Evolutionary conservation across 1,140 invertebrate species (phyloP).

Genomic region (Drosophila funebris): DNA sequence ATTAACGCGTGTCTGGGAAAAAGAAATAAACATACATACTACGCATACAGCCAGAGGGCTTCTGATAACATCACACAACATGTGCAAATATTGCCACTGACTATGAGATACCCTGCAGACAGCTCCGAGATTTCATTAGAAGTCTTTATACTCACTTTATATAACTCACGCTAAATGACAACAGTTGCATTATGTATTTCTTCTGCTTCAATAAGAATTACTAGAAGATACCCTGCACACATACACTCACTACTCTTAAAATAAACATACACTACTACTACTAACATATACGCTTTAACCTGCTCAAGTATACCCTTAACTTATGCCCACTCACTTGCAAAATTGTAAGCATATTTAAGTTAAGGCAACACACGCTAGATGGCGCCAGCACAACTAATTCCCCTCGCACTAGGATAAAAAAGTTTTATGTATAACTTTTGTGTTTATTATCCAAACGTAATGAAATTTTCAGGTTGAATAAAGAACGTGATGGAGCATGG

Average conservation of each 20-base stretch:
- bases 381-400: not conserved
- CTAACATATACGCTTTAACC: not conserved
- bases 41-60: conserved; percentile 52
- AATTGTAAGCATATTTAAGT: not conserved
- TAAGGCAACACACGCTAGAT: not conserved
- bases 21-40: conserved; percentile 54
- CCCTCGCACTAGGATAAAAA: not conserved
- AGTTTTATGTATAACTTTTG: not conserved
- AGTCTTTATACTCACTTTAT: not conserved
- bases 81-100: not conserved
- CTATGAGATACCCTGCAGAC: not conserved
- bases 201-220: too few species aligned
- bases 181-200: too few species aligned
- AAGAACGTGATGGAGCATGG: not conserved
- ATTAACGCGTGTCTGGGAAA: conserved; percentile 41
- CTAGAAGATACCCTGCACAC: too few species aligned
- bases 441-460: conserved; percentile 8
- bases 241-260: too few species aligned
- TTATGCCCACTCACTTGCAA: not conserved
- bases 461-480: conserved; percentile 3
- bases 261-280: too few species aligned
- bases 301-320: not conserved
- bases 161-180: too few species aligned
- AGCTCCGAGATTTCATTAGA: too few species aligned
- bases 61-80: not conserved